phyloP scores from a whole-genome alignment of 2,797 vertebrate genomes.

The Enoplosus armatus region DNA sequence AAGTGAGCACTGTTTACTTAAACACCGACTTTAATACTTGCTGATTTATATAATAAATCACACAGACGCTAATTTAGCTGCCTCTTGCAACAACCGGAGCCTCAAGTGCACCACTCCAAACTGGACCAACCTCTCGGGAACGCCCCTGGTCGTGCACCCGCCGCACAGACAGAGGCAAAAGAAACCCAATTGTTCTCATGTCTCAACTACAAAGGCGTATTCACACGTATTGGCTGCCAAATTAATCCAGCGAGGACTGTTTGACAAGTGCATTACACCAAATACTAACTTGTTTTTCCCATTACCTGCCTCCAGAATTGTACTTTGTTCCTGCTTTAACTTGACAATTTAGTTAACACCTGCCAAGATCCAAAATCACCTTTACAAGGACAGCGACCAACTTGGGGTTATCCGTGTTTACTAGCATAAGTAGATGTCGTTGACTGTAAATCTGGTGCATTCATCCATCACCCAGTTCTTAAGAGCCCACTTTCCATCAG shows the following conservation, averaged over 20 bases:
- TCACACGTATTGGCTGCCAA: slow-evolving; percentile 36
- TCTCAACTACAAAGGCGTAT: slow-evolving; percentile 68
- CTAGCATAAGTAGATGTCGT: slow-evolving; percentile 54
- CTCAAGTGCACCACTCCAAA: slow-evolving; percentile 77
- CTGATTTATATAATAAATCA: slow-evolving; percentile 26
- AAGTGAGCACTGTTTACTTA: neutral
- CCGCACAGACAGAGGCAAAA: slow-evolving; percentile 76
- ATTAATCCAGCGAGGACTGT: slow-evolving; percentile 18
- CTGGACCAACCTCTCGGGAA: slow-evolving; percentile 83
- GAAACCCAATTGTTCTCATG: slow-evolving; percentile 81
- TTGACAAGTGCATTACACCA: slow-evolving; percentile 42
- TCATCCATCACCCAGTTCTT: slow-evolving; percentile 76
- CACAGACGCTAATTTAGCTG: slow-evolving; percentile 48
- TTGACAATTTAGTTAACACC: slow-evolving; percentile 42
- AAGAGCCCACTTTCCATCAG: slow-evolving; percentile 40
- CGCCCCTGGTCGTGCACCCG: slow-evolving; percentile 87
- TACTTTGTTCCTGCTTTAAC: slow-evolving; percentile 63
- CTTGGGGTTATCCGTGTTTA: slow-evolving; percentile 46
- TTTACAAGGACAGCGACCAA: neutral
- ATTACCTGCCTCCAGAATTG: slow-evolving; percentile 18
- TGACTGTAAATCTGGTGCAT: slow-evolving; percentile 76
- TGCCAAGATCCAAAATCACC: slow-evolving; percentile 25
- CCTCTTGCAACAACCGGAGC: slow-evolving; percentile 70
- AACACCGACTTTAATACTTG: neutral
- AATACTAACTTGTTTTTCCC: slow-evolving; percentile 38